phyloP scores from a whole-genome alignment of 2,888 invertebrate species.

The Ernsta delagoae region DNA sequence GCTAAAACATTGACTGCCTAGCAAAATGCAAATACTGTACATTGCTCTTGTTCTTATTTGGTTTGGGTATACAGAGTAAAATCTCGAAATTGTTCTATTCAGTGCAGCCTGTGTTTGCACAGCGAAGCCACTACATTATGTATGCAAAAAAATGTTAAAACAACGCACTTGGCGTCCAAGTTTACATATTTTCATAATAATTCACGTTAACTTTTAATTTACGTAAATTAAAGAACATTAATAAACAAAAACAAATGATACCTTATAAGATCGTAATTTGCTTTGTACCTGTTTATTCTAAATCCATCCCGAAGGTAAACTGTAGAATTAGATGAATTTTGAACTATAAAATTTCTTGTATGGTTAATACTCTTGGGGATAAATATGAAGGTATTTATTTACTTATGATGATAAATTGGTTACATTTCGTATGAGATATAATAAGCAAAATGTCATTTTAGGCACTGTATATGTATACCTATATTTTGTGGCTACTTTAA shows the following conservation, averaged over 20 bases:
- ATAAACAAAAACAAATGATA: conserved; percentile 22
- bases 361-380: background rate
- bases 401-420: too few relatives aligned
- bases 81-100: conserved; percentile 17
- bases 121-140: conserved; percentile 28
- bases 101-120: conserved; percentile 28
- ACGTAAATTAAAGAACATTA: conserved; percentile 21
- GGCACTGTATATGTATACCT: too few relatives aligned
- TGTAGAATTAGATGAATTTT: background rate
- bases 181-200: conserved; percentile 34
- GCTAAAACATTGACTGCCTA: background rate
- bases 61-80: conserved; percentile 12
- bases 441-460: too few relatives aligned
- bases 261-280: background rate
- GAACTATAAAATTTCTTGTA: background rate
- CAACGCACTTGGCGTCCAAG: conserved; percentile 31
- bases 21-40: background rate
- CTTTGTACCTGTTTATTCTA: background rate
- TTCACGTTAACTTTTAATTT: conserved; percentile 29
- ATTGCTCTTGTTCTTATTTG: background rate
- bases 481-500: too few relatives aligned
- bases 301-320: background rate
- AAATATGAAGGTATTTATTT: too few relatives aligned
- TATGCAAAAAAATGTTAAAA: conserved; percentile 34
- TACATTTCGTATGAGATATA: too few relatives aligned